These are phyloP conservation scores for Megaceryle alcyon DNA, from an alignment of 2,797 vertebrate genomes.

Conservation along the genomic window DNA sequence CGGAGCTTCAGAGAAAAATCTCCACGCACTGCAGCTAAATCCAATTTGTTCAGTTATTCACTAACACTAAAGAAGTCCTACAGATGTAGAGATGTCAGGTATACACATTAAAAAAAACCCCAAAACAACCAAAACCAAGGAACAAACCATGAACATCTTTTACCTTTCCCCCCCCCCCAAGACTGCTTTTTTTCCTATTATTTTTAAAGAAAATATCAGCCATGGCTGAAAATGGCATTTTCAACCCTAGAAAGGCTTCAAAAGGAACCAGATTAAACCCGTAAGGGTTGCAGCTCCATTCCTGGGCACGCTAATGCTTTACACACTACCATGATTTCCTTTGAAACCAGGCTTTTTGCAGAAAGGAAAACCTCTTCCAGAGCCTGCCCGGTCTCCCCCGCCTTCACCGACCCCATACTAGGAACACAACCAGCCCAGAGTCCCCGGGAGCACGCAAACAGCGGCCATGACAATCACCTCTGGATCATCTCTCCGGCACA, in stretches of 20 bases:
- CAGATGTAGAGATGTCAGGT: background rate
- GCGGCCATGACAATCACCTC: constrained; percentile 37
- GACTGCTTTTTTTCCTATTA: background rate
- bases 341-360: background rate
- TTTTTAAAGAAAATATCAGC: background rate
- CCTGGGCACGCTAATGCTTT: background rate
- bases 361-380: background rate
- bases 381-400: background rate
- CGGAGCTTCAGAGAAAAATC: background rate
- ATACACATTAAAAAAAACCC: background rate
- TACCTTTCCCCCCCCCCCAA: rapidly evolving
- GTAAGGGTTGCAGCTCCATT: background rate
- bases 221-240: background rate
- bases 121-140: too few species aligned
- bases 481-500: constrained; percentile 54
- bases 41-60: background rate
- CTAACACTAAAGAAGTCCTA: background rate
- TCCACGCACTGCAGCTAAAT: background rate
- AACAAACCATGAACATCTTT: background rate
- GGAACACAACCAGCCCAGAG: background rate
- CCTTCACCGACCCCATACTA: rapidly evolving
- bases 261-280: background rate
- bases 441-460: background rate
- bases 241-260: background rate
- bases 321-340: rapidly evolving